Base-by-base conservation (phyloP, 2,113 vertebrate genomes). In the Felis chaus region DNA sequence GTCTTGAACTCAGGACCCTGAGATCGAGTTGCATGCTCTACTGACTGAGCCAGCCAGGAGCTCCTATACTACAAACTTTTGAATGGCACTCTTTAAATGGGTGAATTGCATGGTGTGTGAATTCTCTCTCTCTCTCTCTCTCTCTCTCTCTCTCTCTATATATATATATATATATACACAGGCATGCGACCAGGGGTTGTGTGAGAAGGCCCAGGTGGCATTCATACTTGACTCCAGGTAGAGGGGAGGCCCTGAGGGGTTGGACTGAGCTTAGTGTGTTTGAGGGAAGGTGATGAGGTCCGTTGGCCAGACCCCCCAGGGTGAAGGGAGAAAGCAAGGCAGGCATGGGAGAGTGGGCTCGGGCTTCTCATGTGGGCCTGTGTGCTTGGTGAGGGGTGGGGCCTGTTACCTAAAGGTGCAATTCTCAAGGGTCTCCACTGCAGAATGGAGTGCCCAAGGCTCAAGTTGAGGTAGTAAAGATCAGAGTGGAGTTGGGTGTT, bases 331-430 rank as follows among this genome's bases (percentile, higher is more conserved):
- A 55, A 63, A 5, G 16, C 29, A 14, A 79, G 55, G 65, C 23
- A 21, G 33, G 39, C 0, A 0, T 6, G 13, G 33, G 61, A 16
- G 23, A 57, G 19, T 14, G 31, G 50, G 11, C 63, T 92, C 1
- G 1, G 6, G 33, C 48, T 33, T 69, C 57, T 29, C 39, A 29
- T 0, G 0, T 21, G 41, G 57, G 69, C 55, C 73, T n/a, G 7
- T 31, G 31, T 11, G 10, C 15, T 1, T 0, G 4, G 63, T 4
- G 1, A 7, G 39, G n/a, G 39, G 9, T 5, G 3, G 21, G 21
- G 10, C 33, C 19, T 61, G 13, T 7, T 15, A 21, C 21, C 81
- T 19, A 18, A 48, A 53, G 0, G 25, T 23, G 8, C 33, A 5
- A 10, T 73, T 66, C 45, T 45, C 4, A 18, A 19, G 57, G 11